Percentiles rank a stretch among this genome's conserved stretches.
phyloP scores from a whole-genome alignment of 2,888 invertebrate species.

The Tenthredo livida region DNA sequence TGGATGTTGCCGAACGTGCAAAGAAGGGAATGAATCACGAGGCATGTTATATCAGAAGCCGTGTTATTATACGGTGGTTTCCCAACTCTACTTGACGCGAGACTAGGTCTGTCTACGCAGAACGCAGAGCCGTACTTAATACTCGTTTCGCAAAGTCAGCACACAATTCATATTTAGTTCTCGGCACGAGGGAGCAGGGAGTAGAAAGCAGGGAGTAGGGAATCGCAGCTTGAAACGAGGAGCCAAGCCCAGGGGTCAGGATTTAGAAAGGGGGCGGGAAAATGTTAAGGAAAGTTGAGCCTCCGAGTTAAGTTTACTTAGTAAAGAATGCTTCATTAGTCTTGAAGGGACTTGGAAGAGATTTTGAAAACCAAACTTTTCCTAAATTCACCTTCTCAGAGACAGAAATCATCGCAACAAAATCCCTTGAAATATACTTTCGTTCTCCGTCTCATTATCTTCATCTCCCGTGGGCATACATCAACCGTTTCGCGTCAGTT shows the following conservation, averaged over 20 bases:
- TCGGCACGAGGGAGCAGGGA: constrained; percentile 52
- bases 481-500: neutral
- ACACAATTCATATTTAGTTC: constrained; percentile 63
- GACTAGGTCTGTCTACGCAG: constrained; percentile 51
- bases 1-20: constrained; percentile 55
- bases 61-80: constrained; percentile 52
- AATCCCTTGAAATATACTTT: constrained; percentile 21
- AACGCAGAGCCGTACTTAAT: constrained; percentile 60
- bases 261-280: constrained; percentile 49
- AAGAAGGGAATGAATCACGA: constrained; percentile 53
- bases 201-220: constrained; percentile 49
- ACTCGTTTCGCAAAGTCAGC: constrained; percentile 64
- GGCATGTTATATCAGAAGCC: neutral
- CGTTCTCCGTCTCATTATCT: constrained; percentile 29
- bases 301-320: constrained; percentile 60
- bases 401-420: constrained; percentile 28
- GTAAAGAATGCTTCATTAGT: constrained; percentile 63
- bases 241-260: constrained; percentile 53
- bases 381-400: constrained; percentile 37
- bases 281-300: constrained; percentile 58
- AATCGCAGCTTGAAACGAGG: constrained; percentile 50
- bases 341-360: constrained; percentile 41
- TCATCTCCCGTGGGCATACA: neutral
- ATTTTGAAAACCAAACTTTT: constrained; percentile 49
- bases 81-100: constrained; percentile 47